Evolutionary conservation across 2,888 invertebrate species (phyloP), one percentile per base, ranked within the genome.

Genomic region (Tillus elongatus): DNA sequence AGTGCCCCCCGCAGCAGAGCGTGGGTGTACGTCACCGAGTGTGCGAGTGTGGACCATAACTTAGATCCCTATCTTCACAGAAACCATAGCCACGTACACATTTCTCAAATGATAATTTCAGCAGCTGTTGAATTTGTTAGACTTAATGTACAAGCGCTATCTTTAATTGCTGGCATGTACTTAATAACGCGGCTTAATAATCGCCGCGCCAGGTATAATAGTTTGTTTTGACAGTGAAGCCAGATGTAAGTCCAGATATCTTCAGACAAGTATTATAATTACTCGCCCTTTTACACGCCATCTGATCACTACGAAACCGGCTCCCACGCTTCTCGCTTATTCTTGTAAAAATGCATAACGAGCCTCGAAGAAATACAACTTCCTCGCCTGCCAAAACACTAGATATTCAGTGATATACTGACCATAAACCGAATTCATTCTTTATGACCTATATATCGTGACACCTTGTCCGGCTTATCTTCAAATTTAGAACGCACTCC

Each of bases 11-110:
- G 59, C 60, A 51, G 55, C 60, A 50, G 54, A 46, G 61, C 60
- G 63, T 64, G 58, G 62, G 62, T 60, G 63, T 64, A 53, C 60
- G 61, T 60, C 61, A 59, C 53, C 54, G n/a, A n/a, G n/a, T n/a
- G n/a, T n/a, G n/a, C n/a, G n/a, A n/a, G n/a, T n/a, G 51, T 52
- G 52, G 55, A 58, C 61, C 57, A 63, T 61, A 63, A 63, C 59
- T 64, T 58, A 60, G 64, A 63, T 64, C 51, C 44, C 42, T 60
- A 63, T 64, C 64, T 45, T 45, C 47, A 19, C 51, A 54, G 54
- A 60, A 58, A 58, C 58, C 58, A 55, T 57, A 58, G 58, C 53
- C 57, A 49, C 53, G 60, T 52, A 55, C 52, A 52, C 56, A 58
- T 56, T 55, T 57, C 59, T 61, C 58, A 54, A 57, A 59, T 56